Percentiles rank a stretch among this genome's conserved stretches.
Conservation (phyloP, 2,888 invertebrate genomes). For the Ferrisia virgata region DNA sequence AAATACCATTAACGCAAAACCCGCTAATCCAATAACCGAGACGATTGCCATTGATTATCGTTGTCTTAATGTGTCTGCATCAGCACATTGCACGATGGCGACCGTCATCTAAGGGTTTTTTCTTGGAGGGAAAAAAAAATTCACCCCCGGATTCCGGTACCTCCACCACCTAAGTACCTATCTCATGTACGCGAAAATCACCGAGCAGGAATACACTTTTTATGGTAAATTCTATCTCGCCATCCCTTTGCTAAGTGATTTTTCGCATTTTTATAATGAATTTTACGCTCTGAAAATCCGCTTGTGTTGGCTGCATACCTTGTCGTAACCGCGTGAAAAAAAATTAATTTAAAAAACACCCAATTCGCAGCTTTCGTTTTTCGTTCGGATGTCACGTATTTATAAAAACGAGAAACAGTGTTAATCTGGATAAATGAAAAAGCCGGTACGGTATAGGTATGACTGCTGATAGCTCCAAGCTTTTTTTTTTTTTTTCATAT, state of each 20-base stretch:
- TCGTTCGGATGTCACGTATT: slow-evolving; percentile 17
- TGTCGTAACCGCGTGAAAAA: neutral
- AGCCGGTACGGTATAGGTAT: too few relatives aligned
- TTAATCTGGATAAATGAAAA: slow-evolving; percentile 27
- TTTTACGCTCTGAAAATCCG: neutral
- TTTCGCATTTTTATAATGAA: slow-evolving; percentile 25
- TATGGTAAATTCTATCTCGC: neutral
- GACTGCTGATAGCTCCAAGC: slow-evolving; percentile 4
- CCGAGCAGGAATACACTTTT: neutral
- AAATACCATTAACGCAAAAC: slow-evolving; percentile 21
- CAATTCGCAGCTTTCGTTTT: slow-evolving; percentile 7
- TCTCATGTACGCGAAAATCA: too few relatives aligned
- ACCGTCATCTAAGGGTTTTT: neutral
- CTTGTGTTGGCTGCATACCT: neutral
- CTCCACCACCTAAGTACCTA: too few relatives aligned
- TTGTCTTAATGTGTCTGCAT: neutral
- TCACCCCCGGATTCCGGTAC: too few relatives aligned
- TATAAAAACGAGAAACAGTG: slow-evolving; percentile 19
- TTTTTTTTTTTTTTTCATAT: slow-evolving; percentile 15
- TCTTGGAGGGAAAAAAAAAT: neutral
- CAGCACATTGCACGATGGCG: neutral
- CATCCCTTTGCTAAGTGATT: neutral
- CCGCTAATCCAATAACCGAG: neutral
- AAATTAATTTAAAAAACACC: slow-evolving; percentile 27
- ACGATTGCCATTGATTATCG: slow-evolving; percentile 5